Evolutionary conservation across 2,113 vertebrate species (phyloP).

Genomic region (Vidua macroura): DNA sequence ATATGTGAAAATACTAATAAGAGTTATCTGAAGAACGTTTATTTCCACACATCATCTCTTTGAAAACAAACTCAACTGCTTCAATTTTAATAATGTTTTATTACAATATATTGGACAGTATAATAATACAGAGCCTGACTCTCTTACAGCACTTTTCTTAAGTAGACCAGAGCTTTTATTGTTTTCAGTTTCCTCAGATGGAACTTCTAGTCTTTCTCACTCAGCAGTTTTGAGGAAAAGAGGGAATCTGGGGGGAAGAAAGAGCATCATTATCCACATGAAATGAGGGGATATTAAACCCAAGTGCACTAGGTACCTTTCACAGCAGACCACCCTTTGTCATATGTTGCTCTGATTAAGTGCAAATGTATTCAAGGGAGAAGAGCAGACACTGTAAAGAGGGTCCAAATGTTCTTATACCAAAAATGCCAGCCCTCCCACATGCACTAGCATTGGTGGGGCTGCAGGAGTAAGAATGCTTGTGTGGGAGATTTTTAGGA

Average conservation of each 20-base stretch:
- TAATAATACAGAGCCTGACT: neutral
- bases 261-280: neutral
- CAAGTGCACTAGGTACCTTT: neutral
- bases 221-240: conserved; percentile 8
- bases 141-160: neutral
- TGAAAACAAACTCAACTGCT: neutral
- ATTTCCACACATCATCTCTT: neutral
- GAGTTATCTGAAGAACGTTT: neutral
- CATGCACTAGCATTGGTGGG: neutral
- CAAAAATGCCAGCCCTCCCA: conserved; percentile 24
- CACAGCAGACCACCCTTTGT: neutral
- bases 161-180: neutral
- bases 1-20: neutral
- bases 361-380: conserved; percentile 29
- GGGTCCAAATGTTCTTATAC: neutral
- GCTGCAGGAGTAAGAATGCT: conserved; percentile 11
- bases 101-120: neutral
- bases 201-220: neutral
- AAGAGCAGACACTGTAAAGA: neutral
- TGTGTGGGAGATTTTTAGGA: conserved; percentile 5
- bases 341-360: neutral
- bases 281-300: neutral
- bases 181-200: neutral
- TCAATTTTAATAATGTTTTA: neutral
- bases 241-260: neutral